Percentiles rank a stretch among this genome's conserved stretches.
These are phyloP conservation scores for Dicerorhinus sumatrensis DNA, from an alignment of 2,113 vertebrate genomes.

Conservation along the genomic window DNA sequence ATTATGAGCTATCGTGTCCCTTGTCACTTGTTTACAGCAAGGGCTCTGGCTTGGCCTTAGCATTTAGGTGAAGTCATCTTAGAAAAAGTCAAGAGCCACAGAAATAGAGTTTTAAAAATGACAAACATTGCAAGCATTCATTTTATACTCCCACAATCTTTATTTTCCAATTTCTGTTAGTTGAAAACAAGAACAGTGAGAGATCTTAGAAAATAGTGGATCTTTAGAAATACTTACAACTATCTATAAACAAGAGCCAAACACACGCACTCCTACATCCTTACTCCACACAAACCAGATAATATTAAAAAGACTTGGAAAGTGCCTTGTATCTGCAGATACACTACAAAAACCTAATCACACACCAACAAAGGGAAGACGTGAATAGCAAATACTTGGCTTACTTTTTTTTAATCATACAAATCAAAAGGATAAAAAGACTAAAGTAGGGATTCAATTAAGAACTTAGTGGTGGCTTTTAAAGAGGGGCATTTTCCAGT, in stretches of 20 bases:
- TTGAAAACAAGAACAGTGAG: slow-evolving; percentile 49
- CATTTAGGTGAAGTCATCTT: slow-evolving; percentile 56
- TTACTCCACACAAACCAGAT: background rate
- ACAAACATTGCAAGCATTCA: slow-evolving; percentile 51
- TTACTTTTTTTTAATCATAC: background rate
- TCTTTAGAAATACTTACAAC: background rate
- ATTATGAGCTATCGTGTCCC: background rate
- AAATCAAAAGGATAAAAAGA: slow-evolving; percentile 10
- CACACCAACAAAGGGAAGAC: background rate
- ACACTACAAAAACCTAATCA: background rate
- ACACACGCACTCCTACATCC: background rate
- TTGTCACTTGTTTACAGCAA: slow-evolving; percentile 53
- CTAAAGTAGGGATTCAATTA: background rate
- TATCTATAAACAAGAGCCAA: background rate
- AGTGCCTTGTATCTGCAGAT: background rate
- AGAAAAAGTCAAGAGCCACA: slow-evolving; percentile 65
- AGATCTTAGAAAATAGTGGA: slow-evolving; percentile 50
- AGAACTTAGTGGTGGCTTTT: background rate
- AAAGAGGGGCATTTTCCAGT: background rate
- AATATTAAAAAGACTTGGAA: background rate
- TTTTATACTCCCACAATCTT: slow-evolving; percentile 35
- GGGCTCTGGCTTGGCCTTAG: slow-evolving; percentile 6
- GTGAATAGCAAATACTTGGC: background rate
- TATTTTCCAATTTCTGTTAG: slow-evolving; percentile 48
- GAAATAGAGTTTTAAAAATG: slow-evolving; percentile 61